phyloP scores from a whole-genome alignment of 1,140 invertebrate species.

The Bicyclus anynana region DNA sequence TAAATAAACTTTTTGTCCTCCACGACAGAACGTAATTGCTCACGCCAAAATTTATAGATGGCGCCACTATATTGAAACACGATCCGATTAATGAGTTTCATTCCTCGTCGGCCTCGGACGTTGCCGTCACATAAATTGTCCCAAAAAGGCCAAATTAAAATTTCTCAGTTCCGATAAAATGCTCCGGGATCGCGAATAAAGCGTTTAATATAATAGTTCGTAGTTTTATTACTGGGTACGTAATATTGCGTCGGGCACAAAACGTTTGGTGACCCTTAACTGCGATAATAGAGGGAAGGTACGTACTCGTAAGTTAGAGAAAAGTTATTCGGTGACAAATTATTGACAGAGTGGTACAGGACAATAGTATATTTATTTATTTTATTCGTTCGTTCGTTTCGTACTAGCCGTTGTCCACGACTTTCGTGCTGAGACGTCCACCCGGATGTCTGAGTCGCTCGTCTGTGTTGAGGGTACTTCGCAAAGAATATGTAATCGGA shows the following conservation, averaged over 20 bases:
- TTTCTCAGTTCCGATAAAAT: conserved; percentile 18
- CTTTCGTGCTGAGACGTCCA: no score
- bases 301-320: no score
- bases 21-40: conserved; percentile 36
- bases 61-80: conserved; percentile 43
- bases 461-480: no score
- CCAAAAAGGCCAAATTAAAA: conserved; percentile 28
- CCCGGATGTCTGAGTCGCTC: no score
- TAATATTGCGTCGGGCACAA: background rate
- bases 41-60: conserved; percentile 44
- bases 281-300: no score
- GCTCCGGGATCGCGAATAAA: background rate
- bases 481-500: no score
- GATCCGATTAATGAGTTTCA: conserved; percentile 49
- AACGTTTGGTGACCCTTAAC: no score
- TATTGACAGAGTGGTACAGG: no score
- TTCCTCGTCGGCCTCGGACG: conserved; percentile 14
- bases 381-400: no score
- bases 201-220: background rate
- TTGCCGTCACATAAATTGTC: conserved; percentile 26
- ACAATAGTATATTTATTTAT: no score
- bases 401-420: no score
- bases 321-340: no score
- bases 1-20: conserved; percentile 42
- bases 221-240: background rate